Conservation (phyloP, 2,888 invertebrate species). For the Epinotia demarniana region DNA sequence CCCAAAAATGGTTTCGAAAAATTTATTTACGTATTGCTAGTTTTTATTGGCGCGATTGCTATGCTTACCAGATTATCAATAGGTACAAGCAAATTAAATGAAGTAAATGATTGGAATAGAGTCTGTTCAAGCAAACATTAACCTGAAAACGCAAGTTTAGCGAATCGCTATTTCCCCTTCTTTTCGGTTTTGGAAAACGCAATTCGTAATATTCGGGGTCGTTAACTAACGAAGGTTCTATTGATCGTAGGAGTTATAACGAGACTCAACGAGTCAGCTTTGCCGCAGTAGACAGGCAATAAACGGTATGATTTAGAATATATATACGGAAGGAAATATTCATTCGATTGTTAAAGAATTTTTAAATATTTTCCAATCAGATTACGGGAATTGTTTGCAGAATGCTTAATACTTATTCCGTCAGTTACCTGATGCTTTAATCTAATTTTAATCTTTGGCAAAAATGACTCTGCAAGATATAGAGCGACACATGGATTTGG, state of each 20-base stretch:
- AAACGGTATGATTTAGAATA: not conserved
- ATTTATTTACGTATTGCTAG: too few relatives aligned
- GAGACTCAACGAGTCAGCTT: constrained; percentile 38
- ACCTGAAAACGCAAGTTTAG: constrained; percentile 2
- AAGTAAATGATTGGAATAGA: not conserved
- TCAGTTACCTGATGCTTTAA: too few relatives aligned
- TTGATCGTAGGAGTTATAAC: constrained; percentile 40
- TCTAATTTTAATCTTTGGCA: too few relatives aligned
- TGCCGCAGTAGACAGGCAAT: constrained; percentile 27
- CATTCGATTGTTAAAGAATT: too few relatives aligned
- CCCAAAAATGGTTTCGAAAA: too few relatives aligned
- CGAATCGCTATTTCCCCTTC: constrained; percentile 11
- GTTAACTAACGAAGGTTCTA: constrained; percentile 41
- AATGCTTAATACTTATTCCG: too few relatives aligned
- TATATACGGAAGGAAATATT: too few relatives aligned
- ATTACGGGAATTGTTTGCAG: too few relatives aligned
- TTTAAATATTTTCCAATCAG: too few relatives aligned
- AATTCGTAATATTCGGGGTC: constrained; percentile 36
- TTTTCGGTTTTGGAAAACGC: constrained; percentile 21
- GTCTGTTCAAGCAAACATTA: not conserved
- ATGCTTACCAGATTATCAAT: too few relatives aligned
- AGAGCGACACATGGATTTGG: too few relatives aligned
- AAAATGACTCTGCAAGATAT: too few relatives aligned
- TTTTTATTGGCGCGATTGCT: not conserved
- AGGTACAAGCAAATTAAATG: not conserved